Evolutionary conservation across 2,113 vertebrate genomes (phyloP).

Genomic region (Tragulus kanchil): DNA sequence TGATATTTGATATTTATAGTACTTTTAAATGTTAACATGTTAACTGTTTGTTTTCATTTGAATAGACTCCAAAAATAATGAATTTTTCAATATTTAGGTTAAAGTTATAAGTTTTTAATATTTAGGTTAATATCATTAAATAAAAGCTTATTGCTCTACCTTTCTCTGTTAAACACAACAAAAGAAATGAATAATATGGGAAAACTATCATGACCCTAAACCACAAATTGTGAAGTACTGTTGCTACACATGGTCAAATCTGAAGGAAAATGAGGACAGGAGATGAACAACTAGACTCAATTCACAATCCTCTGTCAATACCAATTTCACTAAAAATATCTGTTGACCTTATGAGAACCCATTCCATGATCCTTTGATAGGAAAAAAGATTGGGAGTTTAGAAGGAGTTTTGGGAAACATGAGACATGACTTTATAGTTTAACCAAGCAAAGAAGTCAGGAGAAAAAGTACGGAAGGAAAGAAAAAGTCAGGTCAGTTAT

Average conservation of each 20-base stretch:
- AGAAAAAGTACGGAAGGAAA: background rate
- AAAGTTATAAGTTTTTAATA: background rate
- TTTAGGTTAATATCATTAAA: background rate
- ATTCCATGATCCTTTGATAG: background rate
- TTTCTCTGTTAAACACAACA: background rate
- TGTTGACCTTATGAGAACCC: background rate
- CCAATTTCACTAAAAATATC: background rate
- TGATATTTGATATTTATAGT: background rate
- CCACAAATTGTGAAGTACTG: background rate
- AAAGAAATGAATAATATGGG: background rate
- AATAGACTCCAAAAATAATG: background rate
- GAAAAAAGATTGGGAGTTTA: background rate
- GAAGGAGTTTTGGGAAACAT: background rate
- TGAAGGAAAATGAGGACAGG: background rate
- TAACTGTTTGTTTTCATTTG: background rate
- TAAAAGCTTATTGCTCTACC: background rate
- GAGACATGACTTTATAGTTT: background rate
- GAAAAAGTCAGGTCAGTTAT: background rate
- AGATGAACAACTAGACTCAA: background rate
- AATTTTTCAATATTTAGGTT: background rate
- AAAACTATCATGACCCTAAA: background rate
- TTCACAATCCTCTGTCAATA: background rate
- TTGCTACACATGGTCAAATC: background rate
- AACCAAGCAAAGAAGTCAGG: background rate
- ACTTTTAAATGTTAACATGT: too few species aligned